These are phyloP conservation scores for Timema podura DNA, from an alignment of 2,888 invertebrate species.

Conservation along the genomic window DNA sequence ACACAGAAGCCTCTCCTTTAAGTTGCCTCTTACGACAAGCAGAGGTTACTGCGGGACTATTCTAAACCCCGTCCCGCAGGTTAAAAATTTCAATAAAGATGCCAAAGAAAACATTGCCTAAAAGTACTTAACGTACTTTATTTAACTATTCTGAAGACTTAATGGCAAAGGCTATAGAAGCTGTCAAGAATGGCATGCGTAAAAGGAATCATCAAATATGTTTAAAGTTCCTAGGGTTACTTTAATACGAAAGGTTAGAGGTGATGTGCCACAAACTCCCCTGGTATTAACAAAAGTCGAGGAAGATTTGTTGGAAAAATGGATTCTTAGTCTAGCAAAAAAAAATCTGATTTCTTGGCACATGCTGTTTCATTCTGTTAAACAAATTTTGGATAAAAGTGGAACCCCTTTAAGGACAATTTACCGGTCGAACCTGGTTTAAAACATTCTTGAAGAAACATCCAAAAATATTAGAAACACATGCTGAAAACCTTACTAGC, in stretches of 20 bases:
- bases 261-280: neutral
- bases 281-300: neutral
- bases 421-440: slow-evolving; percentile 2
- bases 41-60: too few relatives aligned
- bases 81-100: neutral
- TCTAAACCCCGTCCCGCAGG: too few relatives aligned
- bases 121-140: neutral
- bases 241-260: slow-evolving; percentile 6
- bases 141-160: slow-evolving; percentile 2
- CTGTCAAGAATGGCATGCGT: slow-evolving; percentile 6
- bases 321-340: slow-evolving; percentile 4
- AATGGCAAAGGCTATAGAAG: neutral
- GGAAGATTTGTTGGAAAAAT: neutral
- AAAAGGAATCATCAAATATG: neutral
- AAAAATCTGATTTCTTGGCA: neutral
- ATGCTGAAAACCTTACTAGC: slow-evolving; percentile 2
- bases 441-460: slow-evolving; percentile 2
- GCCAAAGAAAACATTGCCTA: slow-evolving; percentile 5
- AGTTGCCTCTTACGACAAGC: too few relatives aligned
- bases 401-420: slow-evolving; percentile 4
- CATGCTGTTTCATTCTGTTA: neutral
- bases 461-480: neutral
- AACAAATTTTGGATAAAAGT: slow-evolving; percentile 1
- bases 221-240: slow-evolving; percentile 11
- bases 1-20: too few relatives aligned